A percentile compares a stretch with the other conserved stretches of the same genome.
phyloP scores from a whole-genome alignment of 2,888 invertebrate species.

The Macaria notata region DNA sequence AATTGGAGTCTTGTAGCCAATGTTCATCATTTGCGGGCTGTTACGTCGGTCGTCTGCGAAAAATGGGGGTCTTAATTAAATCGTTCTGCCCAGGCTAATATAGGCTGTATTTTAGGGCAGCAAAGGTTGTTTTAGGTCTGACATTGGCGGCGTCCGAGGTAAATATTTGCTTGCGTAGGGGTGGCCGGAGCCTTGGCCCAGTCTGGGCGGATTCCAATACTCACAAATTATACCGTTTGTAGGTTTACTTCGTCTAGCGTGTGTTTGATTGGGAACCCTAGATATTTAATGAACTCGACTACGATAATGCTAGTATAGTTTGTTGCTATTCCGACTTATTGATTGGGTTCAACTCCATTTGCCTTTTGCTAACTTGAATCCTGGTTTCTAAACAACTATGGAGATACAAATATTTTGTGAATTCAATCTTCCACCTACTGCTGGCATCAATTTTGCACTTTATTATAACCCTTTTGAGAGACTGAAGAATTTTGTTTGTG shows the following conservation, averaged over 20 bases:
- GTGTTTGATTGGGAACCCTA: constrained; percentile 18
- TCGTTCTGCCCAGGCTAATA: constrained; percentile 32
- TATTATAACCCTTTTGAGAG: no score
- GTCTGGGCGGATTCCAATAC: constrained; percentile 33
- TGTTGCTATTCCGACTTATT: not conserved
- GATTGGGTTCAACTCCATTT: not conserved
- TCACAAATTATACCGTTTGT: constrained; percentile 29
- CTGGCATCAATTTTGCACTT: no score
- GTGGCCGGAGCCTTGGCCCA: constrained; percentile 37
- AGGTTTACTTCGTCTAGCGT: constrained; percentile 32
- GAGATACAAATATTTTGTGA: no score
- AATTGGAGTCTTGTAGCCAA: constrained; percentile 16
- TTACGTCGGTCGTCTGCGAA: constrained; percentile 11
- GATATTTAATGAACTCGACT: constrained; percentile 7
- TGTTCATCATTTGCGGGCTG: constrained; percentile 13
- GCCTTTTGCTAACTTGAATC: not conserved
- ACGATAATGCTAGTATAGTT: not conserved
- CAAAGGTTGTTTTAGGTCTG: constrained; percentile 36
- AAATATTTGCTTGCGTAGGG: constrained; percentile 48
- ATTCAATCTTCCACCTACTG: no score
- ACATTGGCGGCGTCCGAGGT: constrained; percentile 26
- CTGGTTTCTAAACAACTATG: no score
- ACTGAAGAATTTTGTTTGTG: no score
- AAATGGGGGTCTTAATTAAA: constrained; percentile 39
- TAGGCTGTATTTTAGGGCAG: constrained; percentile 33